These are phyloP conservation scores for Cremastinae sp. DNA, from an alignment of 2,888 invertebrate genomes.

Conservation along the genomic window DNA sequence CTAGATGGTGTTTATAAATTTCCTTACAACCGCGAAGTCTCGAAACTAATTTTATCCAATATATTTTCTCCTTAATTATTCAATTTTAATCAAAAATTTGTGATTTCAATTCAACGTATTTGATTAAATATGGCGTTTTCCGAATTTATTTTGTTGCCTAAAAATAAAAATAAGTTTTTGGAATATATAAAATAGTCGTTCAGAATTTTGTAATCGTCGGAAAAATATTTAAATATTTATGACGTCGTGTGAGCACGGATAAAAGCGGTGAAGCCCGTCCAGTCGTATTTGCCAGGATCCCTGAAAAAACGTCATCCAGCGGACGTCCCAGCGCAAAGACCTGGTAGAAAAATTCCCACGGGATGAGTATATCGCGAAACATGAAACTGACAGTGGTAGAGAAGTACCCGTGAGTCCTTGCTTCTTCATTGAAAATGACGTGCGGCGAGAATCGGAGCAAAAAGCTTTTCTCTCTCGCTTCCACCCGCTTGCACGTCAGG, in stretches of 20 bases:
- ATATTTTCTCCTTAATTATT: too few relatives aligned
- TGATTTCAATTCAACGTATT: too few relatives aligned
- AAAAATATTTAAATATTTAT: too few relatives aligned
- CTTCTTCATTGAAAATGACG: constrained; percentile 77
- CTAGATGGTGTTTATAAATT: constrained; percentile 41
- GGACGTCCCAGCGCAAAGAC: constrained; percentile 62
- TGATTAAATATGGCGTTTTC: too few relatives aligned
- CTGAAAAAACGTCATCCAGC: constrained; percentile 63
- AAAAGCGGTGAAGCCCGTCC: constrained; percentile 65
- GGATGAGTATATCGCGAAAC: constrained; percentile 74
- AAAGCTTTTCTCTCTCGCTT: constrained; percentile 21
- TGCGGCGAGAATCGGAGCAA: constrained; percentile 63
- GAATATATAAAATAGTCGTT: background rate
- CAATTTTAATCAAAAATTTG: too few relatives aligned
- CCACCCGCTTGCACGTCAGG: constrained; percentile 55
- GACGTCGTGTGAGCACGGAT: constrained; percentile 48
- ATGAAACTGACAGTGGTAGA: constrained; percentile 76
- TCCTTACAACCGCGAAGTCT: background rate
- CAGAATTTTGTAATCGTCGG: constrained; percentile 14
- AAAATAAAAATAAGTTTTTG: constrained; percentile 1
- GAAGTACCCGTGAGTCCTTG: constrained; percentile 67
- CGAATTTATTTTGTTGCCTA: too few relatives aligned
- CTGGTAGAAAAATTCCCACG: constrained; percentile 69
- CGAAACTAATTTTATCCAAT: background rate
- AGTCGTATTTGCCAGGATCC: constrained; percentile 67